phyloP scores from a whole-genome alignment of 2,113 vertebrate species.

The Fukomys damarensis region DNA sequence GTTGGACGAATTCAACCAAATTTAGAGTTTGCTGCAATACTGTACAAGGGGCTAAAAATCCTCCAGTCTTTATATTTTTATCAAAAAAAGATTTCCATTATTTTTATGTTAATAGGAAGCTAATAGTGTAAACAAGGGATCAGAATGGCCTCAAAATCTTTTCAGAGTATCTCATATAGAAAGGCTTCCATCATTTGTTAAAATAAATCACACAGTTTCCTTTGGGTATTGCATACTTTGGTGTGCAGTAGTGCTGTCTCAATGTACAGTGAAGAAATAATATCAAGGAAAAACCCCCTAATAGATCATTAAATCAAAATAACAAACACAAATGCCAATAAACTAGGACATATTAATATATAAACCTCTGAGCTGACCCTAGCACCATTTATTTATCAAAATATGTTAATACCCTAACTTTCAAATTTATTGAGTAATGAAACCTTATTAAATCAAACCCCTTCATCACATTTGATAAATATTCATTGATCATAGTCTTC shows the following conservation, averaged over 20 bases:
- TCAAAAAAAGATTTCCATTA: conserved; percentile 84
- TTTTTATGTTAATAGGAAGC: conserved; percentile 85
- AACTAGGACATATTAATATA: conserved; percentile 83
- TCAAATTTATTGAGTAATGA: conserved; percentile 80
- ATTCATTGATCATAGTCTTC: conserved; percentile 81
- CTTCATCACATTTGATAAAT: conserved; percentile 79
- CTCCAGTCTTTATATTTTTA: conserved; percentile 83
- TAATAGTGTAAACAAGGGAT: conserved; percentile 89
- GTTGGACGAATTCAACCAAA: conserved; percentile 89
- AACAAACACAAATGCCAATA: conserved; percentile 86
- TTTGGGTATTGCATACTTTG: conserved; percentile 90
- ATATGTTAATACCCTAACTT: conserved; percentile 80
- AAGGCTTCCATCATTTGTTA: conserved; percentile 84
- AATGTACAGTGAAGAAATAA: conserved; percentile 85
- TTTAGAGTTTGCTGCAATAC: conserved; percentile 90
- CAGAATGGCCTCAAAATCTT: conserved; percentile 85
- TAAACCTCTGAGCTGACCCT: conserved; percentile 84
- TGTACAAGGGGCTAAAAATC: conserved; percentile 85
- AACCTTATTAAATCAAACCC: conserved; percentile 78
- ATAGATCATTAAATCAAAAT: conserved; percentile 76
- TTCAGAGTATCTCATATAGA: conserved; percentile 84
- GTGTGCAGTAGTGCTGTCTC: conserved; percentile 90
- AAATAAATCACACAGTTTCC: conserved; percentile 85
- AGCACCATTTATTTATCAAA: conserved; percentile 84
- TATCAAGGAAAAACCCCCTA: conserved; percentile 82